phyloP scores from a whole-genome alignment of 2,113 vertebrate genomes.

The Ptychochromis oligacanthus region DNA sequence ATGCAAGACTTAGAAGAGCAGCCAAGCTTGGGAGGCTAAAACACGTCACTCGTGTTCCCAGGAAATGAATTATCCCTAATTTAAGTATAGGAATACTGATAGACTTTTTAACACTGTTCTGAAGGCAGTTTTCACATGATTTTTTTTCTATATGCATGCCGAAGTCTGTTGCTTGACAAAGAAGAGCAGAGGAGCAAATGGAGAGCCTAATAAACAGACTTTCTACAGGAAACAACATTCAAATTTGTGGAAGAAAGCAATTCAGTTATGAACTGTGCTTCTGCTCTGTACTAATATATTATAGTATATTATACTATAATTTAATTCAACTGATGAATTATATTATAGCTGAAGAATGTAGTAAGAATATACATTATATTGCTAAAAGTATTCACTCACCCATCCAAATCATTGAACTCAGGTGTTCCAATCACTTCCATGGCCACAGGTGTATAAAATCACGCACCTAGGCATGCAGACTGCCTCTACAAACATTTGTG shows the following conservation, averaged over 20 bases:
- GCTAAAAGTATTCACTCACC: too few species aligned
- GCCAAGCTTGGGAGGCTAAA: conserved; percentile 51
- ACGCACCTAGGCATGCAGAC: too few species aligned
- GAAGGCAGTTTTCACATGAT: background rate
- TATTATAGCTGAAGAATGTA: too few species aligned
- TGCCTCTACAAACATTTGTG: too few species aligned
- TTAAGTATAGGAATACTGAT: conserved; percentile 27
- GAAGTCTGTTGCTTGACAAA: conserved; percentile 4
- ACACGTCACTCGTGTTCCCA: conserved; percentile 33
- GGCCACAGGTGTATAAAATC: too few species aligned
- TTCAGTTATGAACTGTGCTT: too few species aligned
- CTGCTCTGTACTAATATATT: too few species aligned
- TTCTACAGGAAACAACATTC: too few species aligned
- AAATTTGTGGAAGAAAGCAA: background rate
- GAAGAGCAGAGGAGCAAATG: background rate
- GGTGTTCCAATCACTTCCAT: too few species aligned
- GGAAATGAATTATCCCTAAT: conserved; percentile 54
- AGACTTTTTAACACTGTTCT: conserved; percentile 9
- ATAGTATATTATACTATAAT: too few species aligned
- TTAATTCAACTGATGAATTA: too few species aligned
- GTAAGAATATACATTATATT: conserved; percentile 27
- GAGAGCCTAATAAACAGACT: background rate
- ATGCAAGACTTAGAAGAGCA: conserved; percentile 49
- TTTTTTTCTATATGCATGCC: background rate
- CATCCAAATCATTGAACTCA: too few species aligned